Evolutionary conservation across 2,797 vertebrate genomes (phyloP).

Genomic region (Threskiornis aethiopicus): DNA sequence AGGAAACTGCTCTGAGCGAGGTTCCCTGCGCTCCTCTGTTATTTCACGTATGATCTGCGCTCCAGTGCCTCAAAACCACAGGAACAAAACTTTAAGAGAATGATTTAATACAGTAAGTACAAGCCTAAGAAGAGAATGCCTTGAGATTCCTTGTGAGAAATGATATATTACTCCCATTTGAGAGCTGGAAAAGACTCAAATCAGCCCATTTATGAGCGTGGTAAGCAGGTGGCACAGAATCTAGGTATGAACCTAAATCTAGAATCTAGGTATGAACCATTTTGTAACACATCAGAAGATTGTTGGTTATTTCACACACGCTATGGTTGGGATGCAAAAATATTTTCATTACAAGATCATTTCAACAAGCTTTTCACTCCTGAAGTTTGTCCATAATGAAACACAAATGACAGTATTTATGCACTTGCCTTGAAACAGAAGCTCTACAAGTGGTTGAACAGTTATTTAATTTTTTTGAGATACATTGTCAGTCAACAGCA

Average conservation of each 20-base stretch:
- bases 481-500: neutral
- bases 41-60: accelerated
- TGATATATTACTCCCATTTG: neutral
- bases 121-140: neutral
- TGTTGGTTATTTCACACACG: neutral
- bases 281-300: neutral
- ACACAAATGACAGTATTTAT: neutral
- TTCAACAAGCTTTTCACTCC: neutral
- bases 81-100: neutral
- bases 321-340: neutral
- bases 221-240: neutral
- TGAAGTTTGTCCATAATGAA: neutral
- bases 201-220: neutral
- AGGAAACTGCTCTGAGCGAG: neutral
- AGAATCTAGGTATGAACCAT: neutral
- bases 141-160: neutral
- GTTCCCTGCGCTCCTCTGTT: neutral
- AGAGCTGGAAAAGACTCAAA: neutral
- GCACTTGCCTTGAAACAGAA: neutral
- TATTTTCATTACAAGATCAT: neutral
- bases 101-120: neutral
- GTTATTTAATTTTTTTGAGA: neutral
- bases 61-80: neutral
- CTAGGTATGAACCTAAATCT: neutral
- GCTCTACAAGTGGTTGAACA: neutral